Percentiles rank a stretch among this genome's conserved stretches.
These are phyloP conservation scores for Fistularia commersonii DNA, from an alignment of 2,797 vertebrate species.

Conservation along the genomic window DNA sequence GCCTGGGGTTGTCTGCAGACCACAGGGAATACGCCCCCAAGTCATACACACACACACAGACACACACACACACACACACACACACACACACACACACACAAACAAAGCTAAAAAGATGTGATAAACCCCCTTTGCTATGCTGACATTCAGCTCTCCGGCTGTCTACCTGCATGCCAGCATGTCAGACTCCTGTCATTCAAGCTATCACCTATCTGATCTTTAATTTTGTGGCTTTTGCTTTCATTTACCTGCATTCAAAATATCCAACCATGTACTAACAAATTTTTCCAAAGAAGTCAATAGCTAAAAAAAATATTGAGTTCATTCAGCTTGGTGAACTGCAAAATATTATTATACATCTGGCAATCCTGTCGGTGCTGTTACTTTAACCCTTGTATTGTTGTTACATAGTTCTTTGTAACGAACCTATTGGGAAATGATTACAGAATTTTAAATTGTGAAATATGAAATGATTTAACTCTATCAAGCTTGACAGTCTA, in stretches of 20 bases:
- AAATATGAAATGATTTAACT: no score
- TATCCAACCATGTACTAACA: no score
- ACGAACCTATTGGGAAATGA: no score
- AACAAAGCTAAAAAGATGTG: conserved; percentile 42
- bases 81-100: conserved; percentile 3
- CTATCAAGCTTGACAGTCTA: no score
- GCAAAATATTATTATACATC: no score
- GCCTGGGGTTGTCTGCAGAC: conserved; percentile 71
- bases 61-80: neutral
- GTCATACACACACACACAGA: conserved; percentile 38
- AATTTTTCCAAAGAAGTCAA: no score
- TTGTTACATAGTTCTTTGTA: no score
- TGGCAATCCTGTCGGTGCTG: no score
- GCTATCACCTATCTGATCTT: conserved; percentile 31
- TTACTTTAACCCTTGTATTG: no score
- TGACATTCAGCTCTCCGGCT: conserved; percentile 28
- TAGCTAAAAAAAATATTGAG: no score
- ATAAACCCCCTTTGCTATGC: conserved; percentile 11
- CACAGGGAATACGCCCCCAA: conserved; percentile 66
- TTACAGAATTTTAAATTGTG: no score
- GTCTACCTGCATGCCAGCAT: conserved; percentile 20
- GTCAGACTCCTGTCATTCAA: conserved; percentile 43
- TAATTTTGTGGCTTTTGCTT: conserved; percentile 27
- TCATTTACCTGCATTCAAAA: conserved; percentile 29
- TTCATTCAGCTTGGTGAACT: no score